A percentile compares a stretch with the other conserved stretches of the same genome.
Conservation (phyloP, 2,113 vertebrate genomes). For the Fregetta grallaria region DNA sequence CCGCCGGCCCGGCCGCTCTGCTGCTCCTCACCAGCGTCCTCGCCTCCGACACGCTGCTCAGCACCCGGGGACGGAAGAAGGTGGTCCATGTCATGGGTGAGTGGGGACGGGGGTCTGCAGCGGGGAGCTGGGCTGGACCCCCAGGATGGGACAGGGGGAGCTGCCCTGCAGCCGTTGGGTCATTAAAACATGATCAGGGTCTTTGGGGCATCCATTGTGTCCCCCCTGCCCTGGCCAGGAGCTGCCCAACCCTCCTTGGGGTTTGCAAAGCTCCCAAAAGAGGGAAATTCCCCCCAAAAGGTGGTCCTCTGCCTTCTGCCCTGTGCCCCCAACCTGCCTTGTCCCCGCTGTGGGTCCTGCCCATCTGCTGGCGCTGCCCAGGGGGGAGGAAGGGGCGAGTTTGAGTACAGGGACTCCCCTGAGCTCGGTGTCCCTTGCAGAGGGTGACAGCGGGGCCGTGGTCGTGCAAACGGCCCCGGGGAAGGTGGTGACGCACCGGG, state of each 20-base stretch:
- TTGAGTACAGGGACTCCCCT: not conserved
- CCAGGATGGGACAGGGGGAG: rapidly evolving
- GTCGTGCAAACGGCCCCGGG: constrained; percentile 93
- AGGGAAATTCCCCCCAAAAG: not conserved
- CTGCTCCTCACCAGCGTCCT: constrained; percentile 39
- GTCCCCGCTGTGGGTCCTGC: not conserved
- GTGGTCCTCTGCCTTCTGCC: rapidly evolving
- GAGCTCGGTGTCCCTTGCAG: constrained; percentile 50
- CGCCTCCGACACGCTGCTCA: not conserved
- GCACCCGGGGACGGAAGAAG: constrained; percentile 80
- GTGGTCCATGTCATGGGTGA: constrained; percentile 92
- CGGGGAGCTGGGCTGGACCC: not conserved
- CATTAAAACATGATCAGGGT: rapidly evolving
- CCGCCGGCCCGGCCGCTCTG: not conserved
- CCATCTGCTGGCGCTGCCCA: rapidly evolving
- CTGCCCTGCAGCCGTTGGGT: rapidly evolving
- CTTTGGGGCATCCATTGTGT: rapidly evolving
- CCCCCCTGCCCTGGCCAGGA: not conserved
- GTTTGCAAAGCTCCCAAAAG: not conserved
- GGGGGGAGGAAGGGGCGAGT: not conserved
- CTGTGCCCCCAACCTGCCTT: rapidly evolving
- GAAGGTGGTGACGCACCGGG: constrained; percentile 91
- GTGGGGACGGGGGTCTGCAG: not conserved
- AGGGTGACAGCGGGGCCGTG: constrained; percentile 88
- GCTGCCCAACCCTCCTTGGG: rapidly evolving